Evolutionary conservation across 2,888 invertebrate genomes (phyloP), one percentile per base, ranked within the genome.

Genomic region (Ariolimax columbianus): DNA sequence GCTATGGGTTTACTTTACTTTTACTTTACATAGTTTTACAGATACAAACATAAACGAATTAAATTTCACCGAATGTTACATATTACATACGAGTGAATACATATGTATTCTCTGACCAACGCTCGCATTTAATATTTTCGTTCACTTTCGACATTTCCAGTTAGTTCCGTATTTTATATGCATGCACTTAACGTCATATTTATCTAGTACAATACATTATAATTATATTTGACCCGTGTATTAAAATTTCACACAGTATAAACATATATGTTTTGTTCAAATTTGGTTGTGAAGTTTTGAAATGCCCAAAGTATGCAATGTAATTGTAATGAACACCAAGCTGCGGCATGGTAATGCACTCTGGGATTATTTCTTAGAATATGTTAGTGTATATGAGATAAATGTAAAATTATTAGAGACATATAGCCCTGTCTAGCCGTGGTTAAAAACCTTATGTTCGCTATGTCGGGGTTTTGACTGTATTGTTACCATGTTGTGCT

Each of bases 251-350:
- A 51, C 33, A 19, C 33, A 33, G 75, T 30, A 51, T 75, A 51
- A 30, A 33, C 51, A 51, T 51, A 36, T 0, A 51, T 47, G 19
- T 51, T 51, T 30, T 75, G 6, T 33, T 19, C 19, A 33, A 33
- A 51, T 75, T 51, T 75, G 75, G 75, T 75, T 75, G 75, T 75
- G 75, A 75, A 73, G 0, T 70, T 40, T 73, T 73, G 30, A 19
- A 33, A 75, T 47, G 30, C 38, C 26, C 23, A 33, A 66, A 23
- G 33, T 33, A 66, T 66, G 33, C 66, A 33, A n/a, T 33, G 3
- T 3, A 33, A 14, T 33, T 33, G 26, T 33, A 1, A 66, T 33
- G 33, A 33, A 33, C 3, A 33, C 33, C 66, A 66, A 66, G 11
- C 66, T 66, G 66, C n/a, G n/a, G n/a, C n/a, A n/a, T n/a, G n/a